Evolutionary conservation across 2,797 vertebrate species (phyloP).

Genomic region (Lycodopsis pacificus): DNA sequence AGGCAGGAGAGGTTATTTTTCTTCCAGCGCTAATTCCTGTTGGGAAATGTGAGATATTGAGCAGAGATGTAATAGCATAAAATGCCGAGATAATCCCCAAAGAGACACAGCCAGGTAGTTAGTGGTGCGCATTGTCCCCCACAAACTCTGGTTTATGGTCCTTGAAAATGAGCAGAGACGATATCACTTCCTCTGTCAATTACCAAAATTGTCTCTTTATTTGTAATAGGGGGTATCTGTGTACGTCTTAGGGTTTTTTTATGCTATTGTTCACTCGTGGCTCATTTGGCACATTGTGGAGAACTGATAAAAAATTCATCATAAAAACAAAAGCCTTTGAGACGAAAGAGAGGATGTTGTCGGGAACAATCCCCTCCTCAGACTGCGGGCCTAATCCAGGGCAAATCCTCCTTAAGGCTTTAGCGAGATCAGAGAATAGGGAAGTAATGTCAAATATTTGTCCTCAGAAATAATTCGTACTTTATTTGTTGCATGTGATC

Average conservation of each 20-base stretch:
- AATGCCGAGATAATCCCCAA: slow-evolving; percentile 69
- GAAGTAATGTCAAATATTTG: slow-evolving; percentile 82
- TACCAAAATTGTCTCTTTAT: slow-evolving; percentile 80
- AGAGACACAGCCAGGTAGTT: slow-evolving; percentile 72
- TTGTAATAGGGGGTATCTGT: slow-evolving; percentile 77
- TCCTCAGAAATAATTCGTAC: slow-evolving; percentile 77
- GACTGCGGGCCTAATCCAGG: slow-evolving; percentile 77
- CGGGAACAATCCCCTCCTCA: slow-evolving; percentile 72
- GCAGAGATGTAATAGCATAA: slow-evolving; percentile 66
- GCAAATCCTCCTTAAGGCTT: slow-evolving; percentile 81
- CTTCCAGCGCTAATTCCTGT: slow-evolving; percentile 60
- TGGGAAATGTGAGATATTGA: slow-evolving; percentile 66
- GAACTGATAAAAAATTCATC: slow-evolving; percentile 82
- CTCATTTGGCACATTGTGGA: slow-evolving; percentile 79
- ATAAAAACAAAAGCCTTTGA: slow-evolving; percentile 81
- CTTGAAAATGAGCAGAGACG: slow-evolving; percentile 79
- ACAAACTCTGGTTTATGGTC: slow-evolving; percentile 75
- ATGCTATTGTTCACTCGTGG: slow-evolving; percentile 82
- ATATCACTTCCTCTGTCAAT: slow-evolving; percentile 79
- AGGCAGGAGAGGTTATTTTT: slow-evolving; percentile 33
- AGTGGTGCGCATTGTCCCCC: slow-evolving; percentile 64
- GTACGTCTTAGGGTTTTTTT: slow-evolving; percentile 72
- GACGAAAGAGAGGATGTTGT: slow-evolving; percentile 75
- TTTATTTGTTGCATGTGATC: slow-evolving; percentile 78
- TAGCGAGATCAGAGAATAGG: slow-evolving; percentile 73